Percentiles rank a stretch among this genome's conserved stretches.
Conservation (phyloP, 2,888 invertebrate species). For the Drosophila mimetica region DNA sequence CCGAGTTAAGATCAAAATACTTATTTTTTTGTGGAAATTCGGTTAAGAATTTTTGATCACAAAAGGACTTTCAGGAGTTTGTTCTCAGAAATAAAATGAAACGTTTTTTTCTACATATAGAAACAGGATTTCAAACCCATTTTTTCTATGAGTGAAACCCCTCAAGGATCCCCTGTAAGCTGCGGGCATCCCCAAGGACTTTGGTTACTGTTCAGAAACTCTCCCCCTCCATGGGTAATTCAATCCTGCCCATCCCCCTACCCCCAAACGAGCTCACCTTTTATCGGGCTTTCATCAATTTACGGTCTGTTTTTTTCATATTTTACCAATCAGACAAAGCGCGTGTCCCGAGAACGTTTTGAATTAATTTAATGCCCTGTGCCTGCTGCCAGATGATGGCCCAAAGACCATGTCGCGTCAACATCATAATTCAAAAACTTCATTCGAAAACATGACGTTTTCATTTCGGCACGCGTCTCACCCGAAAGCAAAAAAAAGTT, state of each 20-base stretch:
- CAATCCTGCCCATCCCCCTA: slow-evolving; percentile 10
- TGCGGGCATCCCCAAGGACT: slow-evolving; percentile 63
- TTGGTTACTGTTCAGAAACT: slow-evolving; percentile 53
- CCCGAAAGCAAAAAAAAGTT: slow-evolving; percentile 23
- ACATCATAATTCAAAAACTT: slow-evolving; percentile 81
- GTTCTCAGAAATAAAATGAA: no score
- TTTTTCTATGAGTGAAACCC: slow-evolving; percentile 16
- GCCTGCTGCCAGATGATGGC: slow-evolving; percentile 52
- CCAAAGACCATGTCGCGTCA: slow-evolving; percentile 52
- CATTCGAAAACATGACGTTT: slow-evolving; percentile 77
- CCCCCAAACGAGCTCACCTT: slow-evolving; percentile 54
- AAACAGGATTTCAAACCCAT: background rate
- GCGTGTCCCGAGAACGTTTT: slow-evolving; percentile 79
- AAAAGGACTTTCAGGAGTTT: no score
- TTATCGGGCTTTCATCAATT: slow-evolving; percentile 68
- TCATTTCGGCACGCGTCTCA: slow-evolving; percentile 72
- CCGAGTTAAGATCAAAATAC: no score
- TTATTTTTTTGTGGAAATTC: no score
- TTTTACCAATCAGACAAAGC: slow-evolving; percentile 71
- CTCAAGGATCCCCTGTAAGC: slow-evolving; percentile 43
- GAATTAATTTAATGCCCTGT: slow-evolving; percentile 78
- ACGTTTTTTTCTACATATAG: background rate
- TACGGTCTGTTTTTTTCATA: slow-evolving; percentile 44
- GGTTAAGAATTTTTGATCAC: no score
- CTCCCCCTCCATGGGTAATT: slow-evolving; percentile 16